Conservation (phyloP, 2,888 invertebrate species). For the Drosophila meridionalis region DNA sequence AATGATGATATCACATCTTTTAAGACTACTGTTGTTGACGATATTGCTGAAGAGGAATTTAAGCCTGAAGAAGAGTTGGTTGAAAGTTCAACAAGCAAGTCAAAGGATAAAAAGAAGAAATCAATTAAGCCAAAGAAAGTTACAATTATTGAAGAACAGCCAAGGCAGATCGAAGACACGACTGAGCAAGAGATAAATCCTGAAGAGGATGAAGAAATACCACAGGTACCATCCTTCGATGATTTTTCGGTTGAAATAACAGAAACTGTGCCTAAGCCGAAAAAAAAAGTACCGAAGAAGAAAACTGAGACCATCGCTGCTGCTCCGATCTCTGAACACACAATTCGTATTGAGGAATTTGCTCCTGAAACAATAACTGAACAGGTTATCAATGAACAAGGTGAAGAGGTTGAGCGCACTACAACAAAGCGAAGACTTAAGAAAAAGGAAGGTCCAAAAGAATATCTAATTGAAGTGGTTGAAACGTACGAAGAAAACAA, state of each 20-base stretch:
- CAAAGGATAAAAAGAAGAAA: conserved; percentile 80
- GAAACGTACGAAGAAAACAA: conserved; percentile 84
- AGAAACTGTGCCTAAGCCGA: conserved; percentile 62
- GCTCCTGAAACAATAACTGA: conserved; percentile 83
- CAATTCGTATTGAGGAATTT: conserved; percentile 77
- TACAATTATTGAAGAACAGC: conserved; percentile 44
- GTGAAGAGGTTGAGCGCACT: conserved; percentile 78
- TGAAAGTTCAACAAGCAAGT: conserved; percentile 3
- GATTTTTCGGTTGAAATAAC: conserved; percentile 61
- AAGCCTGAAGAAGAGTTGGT: conserved; percentile 83
- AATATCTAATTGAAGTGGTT: conserved; percentile 84
- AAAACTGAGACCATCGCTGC: conserved; percentile 37
- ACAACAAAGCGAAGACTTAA: conserved; percentile 83
- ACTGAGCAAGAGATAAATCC: conserved; percentile 79
- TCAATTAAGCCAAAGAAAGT: conserved; percentile 47
- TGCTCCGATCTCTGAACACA: conserved; percentile 57
- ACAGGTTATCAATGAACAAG: conserved; percentile 82
- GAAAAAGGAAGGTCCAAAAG: conserved; percentile 84
- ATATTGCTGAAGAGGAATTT: conserved; percentile 83
- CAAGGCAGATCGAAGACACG: conserved; percentile 13
- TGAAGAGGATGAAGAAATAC: conserved; percentile 78
- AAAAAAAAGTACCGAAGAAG: conserved; percentile 62
- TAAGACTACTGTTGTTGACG: conserved; percentile 79
- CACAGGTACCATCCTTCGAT: conserved; percentile 81
- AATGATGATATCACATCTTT: conserved; percentile 56